These are phyloP conservation scores for Antheraea assamensis DNA, from an alignment of 2,888 invertebrate genomes.

Conservation along the genomic window DNA sequence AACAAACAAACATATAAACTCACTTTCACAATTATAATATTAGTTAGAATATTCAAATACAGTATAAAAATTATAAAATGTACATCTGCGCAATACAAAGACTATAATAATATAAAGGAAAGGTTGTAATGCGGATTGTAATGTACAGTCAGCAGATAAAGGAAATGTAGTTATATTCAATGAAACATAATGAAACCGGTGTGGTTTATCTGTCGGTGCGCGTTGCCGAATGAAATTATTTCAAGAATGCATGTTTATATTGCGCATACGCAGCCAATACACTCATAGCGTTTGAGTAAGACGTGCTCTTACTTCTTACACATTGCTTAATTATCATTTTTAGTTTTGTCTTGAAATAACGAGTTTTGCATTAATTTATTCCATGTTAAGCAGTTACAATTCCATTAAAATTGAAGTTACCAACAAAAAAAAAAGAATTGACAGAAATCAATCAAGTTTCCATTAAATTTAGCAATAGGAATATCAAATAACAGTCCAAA, in stretches of 20 bases:
- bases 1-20: too few species aligned
- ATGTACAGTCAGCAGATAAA: neutral
- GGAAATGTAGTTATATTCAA: conserved; percentile 16
- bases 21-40: too few species aligned
- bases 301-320: conserved; percentile 2
- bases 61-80: too few species aligned
- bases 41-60: too few species aligned
- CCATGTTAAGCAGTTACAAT: too few species aligned
- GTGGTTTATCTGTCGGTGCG: conserved; percentile 28
- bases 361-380: neutral
- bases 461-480: too few species aligned
- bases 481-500: too few species aligned
- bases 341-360: neutral
- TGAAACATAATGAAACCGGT: conserved; percentile 27
- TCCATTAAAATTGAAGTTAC: too few species aligned
- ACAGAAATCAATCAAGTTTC: too few species aligned
- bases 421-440: too few species aligned
- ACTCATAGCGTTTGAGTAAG: conserved; percentile 21
- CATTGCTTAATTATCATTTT: neutral
- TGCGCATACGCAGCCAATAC: conserved; percentile 23
- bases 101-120: neutral
- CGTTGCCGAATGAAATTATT: conserved; percentile 30
- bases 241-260: conserved; percentile 34
- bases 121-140: neutral
- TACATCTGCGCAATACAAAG: neutral